phyloP scores from a whole-genome alignment of 2,113 vertebrate species.

The Fregetta grallaria region DNA sequence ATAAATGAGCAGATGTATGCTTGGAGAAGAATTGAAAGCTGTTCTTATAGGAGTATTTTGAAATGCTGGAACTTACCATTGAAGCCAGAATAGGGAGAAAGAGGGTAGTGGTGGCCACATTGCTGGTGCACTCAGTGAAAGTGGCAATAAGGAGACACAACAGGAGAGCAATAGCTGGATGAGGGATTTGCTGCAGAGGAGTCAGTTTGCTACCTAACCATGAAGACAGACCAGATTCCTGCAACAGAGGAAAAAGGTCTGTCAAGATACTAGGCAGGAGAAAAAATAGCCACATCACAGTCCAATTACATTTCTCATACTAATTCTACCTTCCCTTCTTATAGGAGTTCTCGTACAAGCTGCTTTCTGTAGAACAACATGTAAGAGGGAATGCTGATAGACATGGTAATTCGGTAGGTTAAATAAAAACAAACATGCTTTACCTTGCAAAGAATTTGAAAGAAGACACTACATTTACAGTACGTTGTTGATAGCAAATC shows the following conservation, averaged over 20 bases:
- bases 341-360: not conserved
- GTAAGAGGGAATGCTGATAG: not conserved
- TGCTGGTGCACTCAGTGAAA: conserved; percentile 93
- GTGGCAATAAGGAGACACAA: conserved; percentile 80
- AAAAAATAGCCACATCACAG: not conserved
- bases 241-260: not conserved
- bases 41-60: fast-evolving
- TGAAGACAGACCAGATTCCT: conserved; percentile 81
- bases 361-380: not conserved
- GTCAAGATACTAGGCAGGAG: not conserved
- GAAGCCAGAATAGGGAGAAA: conserved; percentile 92
- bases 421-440: not conserved
- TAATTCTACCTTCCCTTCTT: not conserved
- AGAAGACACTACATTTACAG: not conserved
- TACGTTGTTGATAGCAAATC: not conserved
- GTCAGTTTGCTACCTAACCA: conserved; percentile 84
- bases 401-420: fast-evolving
- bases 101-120: conserved; percentile 90
- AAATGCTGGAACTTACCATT: conserved; percentile 79
- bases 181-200: conserved; percentile 79
- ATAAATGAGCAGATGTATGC: not conserved
- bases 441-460: not conserved
- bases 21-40: not conserved
- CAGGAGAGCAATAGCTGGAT: conserved; percentile 75
- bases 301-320: not conserved